phyloP scores from a whole-genome alignment of 2,797 vertebrate genomes.

The Enteromius fasciolatus region DNA sequence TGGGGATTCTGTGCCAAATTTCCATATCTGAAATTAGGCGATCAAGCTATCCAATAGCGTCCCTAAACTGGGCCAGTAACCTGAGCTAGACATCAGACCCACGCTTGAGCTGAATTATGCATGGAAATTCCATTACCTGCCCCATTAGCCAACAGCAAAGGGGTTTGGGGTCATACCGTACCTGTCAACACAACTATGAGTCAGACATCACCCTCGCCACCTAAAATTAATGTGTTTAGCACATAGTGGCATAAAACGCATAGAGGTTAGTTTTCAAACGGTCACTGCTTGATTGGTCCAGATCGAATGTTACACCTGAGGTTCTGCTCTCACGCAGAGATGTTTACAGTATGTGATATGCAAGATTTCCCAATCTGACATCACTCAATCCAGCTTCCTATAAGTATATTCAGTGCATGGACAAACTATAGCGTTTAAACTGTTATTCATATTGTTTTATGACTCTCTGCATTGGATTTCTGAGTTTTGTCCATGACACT shows the following conservation, averaged over 20 bases:
- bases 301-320: not conserved
- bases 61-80: constrained; percentile 77
- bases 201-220: constrained; percentile 42
- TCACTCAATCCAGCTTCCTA: not conserved
- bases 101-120: constrained; percentile 81
- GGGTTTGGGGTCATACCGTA: constrained; percentile 44
- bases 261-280: constrained; percentile 15
- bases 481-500: not conserved
- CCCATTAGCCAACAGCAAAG: constrained; percentile 60
- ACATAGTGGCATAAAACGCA: constrained; percentile 15
- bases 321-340: not conserved
- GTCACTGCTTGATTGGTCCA: not conserved
- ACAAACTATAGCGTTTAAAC: not conserved
- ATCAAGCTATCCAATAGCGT: constrained; percentile 57
- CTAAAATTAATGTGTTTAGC: constrained; percentile 47
- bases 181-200: constrained; percentile 54
- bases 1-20: constrained; percentile 48
- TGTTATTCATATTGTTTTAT: not conserved
- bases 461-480: not conserved
- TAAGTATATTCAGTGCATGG: not conserved
- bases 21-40: constrained; percentile 53
- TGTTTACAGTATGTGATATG: not conserved
- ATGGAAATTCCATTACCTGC: constrained; percentile 85
- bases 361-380: not conserved
- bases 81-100: constrained; percentile 73